Conservation (phyloP, 2,113 vertebrate genomes). For the Oenanthe melanoleuca region DNA sequence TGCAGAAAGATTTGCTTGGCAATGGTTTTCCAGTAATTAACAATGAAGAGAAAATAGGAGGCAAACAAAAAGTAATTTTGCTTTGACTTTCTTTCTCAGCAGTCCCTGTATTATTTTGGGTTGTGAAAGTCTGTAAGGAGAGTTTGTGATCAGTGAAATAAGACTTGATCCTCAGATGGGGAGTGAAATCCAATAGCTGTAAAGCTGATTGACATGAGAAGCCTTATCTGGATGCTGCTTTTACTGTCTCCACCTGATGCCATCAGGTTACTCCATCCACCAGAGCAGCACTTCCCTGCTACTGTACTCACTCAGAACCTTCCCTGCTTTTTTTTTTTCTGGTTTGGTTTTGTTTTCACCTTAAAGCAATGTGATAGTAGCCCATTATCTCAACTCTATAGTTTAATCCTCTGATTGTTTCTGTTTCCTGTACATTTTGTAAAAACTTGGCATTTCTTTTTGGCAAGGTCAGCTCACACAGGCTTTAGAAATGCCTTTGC, state of each 20-base stretch:
- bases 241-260: neutral
- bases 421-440: neutral
- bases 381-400: neutral
- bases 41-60: neutral
- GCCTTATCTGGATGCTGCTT: neutral
- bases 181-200: neutral
- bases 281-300: neutral
- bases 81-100: neutral
- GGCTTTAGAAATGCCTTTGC: neutral
- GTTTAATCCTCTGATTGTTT: neutral
- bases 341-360: neutral
- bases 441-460: neutral
- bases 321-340: slow-evolving; percentile 5
- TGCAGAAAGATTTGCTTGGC: neutral
- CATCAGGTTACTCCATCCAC: neutral
- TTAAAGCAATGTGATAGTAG: neutral
- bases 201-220: neutral
- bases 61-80: neutral
- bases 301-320: neutral
- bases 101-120: neutral
- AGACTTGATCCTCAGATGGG: neutral
- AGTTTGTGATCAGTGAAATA: neutral
- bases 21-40: neutral
- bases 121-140: neutral
- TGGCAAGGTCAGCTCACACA: neutral